Base-by-base conservation (phyloP, 2,113 vertebrate species). In the Odocoileus hemionus region DNA sequence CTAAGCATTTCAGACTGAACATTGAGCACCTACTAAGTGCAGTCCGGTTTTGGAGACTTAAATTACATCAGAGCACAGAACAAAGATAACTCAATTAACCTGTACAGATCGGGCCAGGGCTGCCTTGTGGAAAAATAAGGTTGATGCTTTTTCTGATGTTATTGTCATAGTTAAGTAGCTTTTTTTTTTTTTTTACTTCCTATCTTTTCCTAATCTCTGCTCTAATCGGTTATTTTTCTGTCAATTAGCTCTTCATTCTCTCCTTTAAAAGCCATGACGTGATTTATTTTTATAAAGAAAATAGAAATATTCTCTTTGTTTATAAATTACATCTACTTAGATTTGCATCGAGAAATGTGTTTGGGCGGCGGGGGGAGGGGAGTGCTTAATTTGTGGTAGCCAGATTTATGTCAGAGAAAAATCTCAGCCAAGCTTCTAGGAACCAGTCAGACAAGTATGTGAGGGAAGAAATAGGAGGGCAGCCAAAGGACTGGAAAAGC, bases 361-460 rank as follows among this genome's bases (percentile, higher is more conserved):
- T 89, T 55, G 36, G 61, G 54, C 64, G n/a, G 67, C 50, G 1
- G 2, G 13, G 54, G 47, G 36, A 39, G 36, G 64, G 58, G 0
- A 1, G 30, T 70, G 82, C 50, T 91, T 84, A 15, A 60, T 93
- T 54, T 74, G 78, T 93, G 36, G 91, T 50, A 88, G 70, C 91
- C 55, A 76, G 70, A 45, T 60, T 86, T 58, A 60, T 45, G 43
- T 61, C 58, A 96, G 45, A 83, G 70, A 79, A 76, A 43, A 82
- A 92, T 55, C 52, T 76, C 45, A 86, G 88, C 94, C 78, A 86
- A 92, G 67, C 79, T 91, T 97, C 97, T 89, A 89, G 93, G 96
- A 98, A 98, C 97, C 95, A 93, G 96, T 97, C 89, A 76, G 89
- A 96, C 97, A 55, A 82, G 97, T 79, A 33, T 84, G 89, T 39